Base-by-base conservation (phyloP, 2,797 vertebrate genomes). In the Muraenolepis orangiensis region DNA sequence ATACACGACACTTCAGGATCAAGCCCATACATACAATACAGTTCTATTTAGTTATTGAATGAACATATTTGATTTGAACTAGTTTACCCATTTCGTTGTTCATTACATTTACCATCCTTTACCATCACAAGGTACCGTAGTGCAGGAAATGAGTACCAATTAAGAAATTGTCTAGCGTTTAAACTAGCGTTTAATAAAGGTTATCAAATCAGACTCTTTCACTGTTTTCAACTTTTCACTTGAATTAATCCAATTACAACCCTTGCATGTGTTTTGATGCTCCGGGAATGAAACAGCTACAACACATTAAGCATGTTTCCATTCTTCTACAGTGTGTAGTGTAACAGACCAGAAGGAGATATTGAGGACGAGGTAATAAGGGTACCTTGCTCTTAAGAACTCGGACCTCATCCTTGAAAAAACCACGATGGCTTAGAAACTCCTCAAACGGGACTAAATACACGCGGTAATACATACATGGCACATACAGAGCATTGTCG, bases 311-410 rank as follows among this genome's bases (percentile, higher is more conserved):
- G 42, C 42, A 69, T 31, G 36, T 40, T 30, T 40, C 46, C 31
- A 16, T 69, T 10, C 64, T 72, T 30, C 73, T 73, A 12, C 66
- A 66, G 34, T 29, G 26, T 16, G 34, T 57, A 36, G 70, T 77
- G 36, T 57, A 66, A 38, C 31, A n/a, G 40, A 64, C 28, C 40
- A 28, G 23, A 28, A 68, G 51, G 13, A 40, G 20, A 42, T 51
- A 57, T 74, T 14, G 34, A 51, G 31, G 51, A 61, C 72, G 8
- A 36, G 34, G 67, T 51, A 71, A 75, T 51, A n/a, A n/a, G n/a
- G n/a, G 74, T 66, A 51, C 61, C 26, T 72, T 34, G 64, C 64
- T 68, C 71, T 73, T 28, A 30, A 78, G 74, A 86, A 81, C 82
- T 84, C 51, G n/a, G 51, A 57, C 51, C 51, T n/a, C 51, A 20